Conservation (phyloP, 2,797 vertebrate genomes). For the Hafferia zeledoni region DNA sequence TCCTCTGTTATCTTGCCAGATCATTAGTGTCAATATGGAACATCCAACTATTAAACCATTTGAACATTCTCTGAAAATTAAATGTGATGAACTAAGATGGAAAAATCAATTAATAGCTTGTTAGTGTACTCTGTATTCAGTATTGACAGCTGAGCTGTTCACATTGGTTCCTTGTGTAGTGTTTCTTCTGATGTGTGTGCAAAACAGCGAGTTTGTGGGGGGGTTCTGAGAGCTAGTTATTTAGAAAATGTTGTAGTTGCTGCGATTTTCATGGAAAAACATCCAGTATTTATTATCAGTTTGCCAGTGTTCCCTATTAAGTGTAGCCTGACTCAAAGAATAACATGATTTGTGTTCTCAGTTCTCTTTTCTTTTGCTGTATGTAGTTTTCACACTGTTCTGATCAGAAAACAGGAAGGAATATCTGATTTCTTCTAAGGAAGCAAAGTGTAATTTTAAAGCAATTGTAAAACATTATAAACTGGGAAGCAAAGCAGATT, state of each 20-base stretch:
- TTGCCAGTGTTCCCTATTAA: neutral
- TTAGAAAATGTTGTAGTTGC: conserved; percentile 34
- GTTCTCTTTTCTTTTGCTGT: neutral
- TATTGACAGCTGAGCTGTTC: conserved; percentile 49
- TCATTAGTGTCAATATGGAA: conserved; percentile 66
- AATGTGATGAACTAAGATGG: conserved; percentile 66
- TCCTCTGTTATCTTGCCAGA: conserved; percentile 56
- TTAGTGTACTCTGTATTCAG: conserved; percentile 71
- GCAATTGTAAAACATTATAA: neutral
- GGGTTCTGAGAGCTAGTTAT: neutral
- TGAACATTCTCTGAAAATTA: conserved; percentile 70
- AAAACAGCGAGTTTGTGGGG: neutral
- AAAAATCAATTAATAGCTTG: conserved; percentile 79
- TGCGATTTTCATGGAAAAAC: conserved; percentile 6
- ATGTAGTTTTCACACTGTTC: neutral
- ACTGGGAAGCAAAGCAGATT: neutral
- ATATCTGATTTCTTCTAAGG: neutral
- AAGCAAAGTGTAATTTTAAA: neutral
- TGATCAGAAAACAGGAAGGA: neutral
- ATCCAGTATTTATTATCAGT: neutral
- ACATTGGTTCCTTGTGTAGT: neutral
- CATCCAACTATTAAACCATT: conserved; percentile 65
- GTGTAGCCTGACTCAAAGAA: neutral
- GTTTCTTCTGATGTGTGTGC: conserved; percentile 15
- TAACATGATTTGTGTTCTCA: neutral